Conservation (phyloP, 2,797 vertebrate genomes). For the Crocodylus rhombifer region DNA sequence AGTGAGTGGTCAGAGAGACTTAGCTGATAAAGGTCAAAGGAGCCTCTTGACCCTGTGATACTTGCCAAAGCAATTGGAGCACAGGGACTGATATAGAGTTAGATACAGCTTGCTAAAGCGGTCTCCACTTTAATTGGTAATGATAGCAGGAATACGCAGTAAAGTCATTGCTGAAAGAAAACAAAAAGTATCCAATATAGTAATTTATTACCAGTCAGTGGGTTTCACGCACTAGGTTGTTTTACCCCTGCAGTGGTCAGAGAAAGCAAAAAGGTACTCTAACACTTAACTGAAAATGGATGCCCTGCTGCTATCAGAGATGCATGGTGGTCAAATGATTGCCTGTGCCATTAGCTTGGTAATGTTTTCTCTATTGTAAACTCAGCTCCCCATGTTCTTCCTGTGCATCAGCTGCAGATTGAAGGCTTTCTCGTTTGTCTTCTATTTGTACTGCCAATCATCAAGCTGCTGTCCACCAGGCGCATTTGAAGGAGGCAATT, state of each 20-base stretch:
- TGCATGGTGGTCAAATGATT: slow-evolving; percentile 81
- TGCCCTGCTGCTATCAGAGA: slow-evolving; percentile 82
- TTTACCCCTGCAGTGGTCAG: slow-evolving; percentile 82
- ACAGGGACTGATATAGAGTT: slow-evolving; percentile 75
- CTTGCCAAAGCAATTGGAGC: slow-evolving; percentile 79
- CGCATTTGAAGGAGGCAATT: slow-evolving; percentile 75
- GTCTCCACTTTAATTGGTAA: slow-evolving; percentile 84
- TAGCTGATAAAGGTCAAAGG: slow-evolving; percentile 86
- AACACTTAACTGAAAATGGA: slow-evolving; percentile 82
- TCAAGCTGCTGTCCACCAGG: slow-evolving; percentile 68
- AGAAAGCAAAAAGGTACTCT: slow-evolving; percentile 84
- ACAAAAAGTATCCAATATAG: slow-evolving; percentile 85
- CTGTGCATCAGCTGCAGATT: slow-evolving; percentile 82
- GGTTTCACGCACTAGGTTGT: slow-evolving; percentile 78
- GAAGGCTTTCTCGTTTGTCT: slow-evolving; percentile 83
- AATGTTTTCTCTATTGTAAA: slow-evolving; percentile 82
- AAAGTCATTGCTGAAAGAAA: slow-evolving; percentile 81
- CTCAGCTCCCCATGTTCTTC: slow-evolving; percentile 77
- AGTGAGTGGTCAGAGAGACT: slow-evolving; percentile 82
- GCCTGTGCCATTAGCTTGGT: slow-evolving; percentile 84
- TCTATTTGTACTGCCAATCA: slow-evolving; percentile 83
- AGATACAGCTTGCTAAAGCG: slow-evolving; percentile 76
- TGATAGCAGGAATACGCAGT: slow-evolving; percentile 79
- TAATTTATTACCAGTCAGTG: slow-evolving; percentile 85
- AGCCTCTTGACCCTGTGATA: slow-evolving; percentile 83